Conservation (phyloP, 1,140 invertebrate species). For the Drosophila pseudoobscura region DNA sequence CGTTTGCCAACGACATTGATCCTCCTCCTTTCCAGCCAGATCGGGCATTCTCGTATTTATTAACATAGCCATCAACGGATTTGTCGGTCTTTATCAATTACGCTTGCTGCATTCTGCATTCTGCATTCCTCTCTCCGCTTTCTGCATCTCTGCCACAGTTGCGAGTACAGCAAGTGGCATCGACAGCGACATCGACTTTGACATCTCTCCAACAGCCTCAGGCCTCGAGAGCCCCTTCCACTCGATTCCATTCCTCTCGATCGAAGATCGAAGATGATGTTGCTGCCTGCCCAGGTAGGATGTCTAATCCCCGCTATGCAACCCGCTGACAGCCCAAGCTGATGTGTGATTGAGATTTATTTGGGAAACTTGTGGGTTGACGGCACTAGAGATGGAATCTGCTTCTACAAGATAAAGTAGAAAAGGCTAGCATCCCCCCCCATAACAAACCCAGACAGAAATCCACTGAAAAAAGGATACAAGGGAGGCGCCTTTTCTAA, state of each 20-base stretch:
- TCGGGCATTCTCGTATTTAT: constrained; percentile 47
- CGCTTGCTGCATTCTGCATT: constrained; percentile 54
- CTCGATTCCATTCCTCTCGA: too few species aligned
- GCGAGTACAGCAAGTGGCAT: constrained; percentile 58
- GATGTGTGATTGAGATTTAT: constrained; percentile 67
- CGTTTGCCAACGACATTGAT: constrained; percentile 67
- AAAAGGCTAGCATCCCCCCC: too few species aligned
- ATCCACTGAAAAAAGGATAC: not conserved
- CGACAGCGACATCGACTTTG: constrained; percentile 53
- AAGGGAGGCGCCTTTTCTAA: not conserved
- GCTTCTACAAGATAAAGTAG: not conserved
- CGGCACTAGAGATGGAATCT: constrained; percentile 11
- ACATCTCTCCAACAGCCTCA: constrained; percentile 31
- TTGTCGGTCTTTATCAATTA: constrained; percentile 81
- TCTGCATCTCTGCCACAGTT: constrained; percentile 55
- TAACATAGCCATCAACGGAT: constrained; percentile 77
- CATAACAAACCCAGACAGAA: too few species aligned
- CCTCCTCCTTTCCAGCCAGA: constrained; percentile 6
- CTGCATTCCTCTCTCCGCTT: constrained; percentile 16
- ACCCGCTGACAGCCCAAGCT: constrained; percentile 53
- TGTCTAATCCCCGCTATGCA: constrained; percentile 57
- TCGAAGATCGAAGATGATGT: constrained; percentile 28
- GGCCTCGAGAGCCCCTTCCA: constrained; percentile 8
- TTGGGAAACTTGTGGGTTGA: constrained; percentile 55
- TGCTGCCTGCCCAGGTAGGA: constrained; percentile 30